phyloP scores from a whole-genome alignment of 2,797 vertebrate species.

The Gephyroberyx darwinii region DNA sequence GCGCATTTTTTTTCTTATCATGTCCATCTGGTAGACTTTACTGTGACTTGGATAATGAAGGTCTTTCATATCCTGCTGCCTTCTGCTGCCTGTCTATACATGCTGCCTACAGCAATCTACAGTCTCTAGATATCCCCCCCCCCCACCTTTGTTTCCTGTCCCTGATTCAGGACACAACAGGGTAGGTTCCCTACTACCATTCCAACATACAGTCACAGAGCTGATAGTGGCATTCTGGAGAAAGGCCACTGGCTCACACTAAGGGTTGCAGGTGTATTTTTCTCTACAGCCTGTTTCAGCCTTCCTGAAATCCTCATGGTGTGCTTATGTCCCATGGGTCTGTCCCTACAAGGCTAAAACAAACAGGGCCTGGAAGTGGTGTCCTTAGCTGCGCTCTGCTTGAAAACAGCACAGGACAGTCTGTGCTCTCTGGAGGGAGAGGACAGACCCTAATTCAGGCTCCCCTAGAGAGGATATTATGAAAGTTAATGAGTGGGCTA shows the following conservation, averaged over 20 bases:
- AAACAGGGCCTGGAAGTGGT: slow-evolving; percentile 65
- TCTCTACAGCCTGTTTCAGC: slow-evolving; percentile 14
- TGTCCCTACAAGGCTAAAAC: slow-evolving; percentile 76
- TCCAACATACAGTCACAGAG: slow-evolving; percentile 28
- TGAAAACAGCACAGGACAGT: slow-evolving; percentile 67
- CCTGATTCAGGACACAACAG: slow-evolving; percentile 47
- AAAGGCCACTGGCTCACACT: slow-evolving; percentile 12
- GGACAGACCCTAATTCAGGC: slow-evolving; percentile 29
- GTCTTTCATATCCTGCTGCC: slow-evolving; percentile 53
- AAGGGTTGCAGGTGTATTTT: slow-evolving; percentile 5
- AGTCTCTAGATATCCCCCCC: slow-evolving; percentile 49
- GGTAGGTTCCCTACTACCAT: slow-evolving; percentile 28
- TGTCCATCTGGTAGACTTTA: slow-evolving; percentile 15
- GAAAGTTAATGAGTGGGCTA: slow-evolving; percentile 61
- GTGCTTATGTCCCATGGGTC: slow-evolving; percentile 45
- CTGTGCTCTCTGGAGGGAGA: slow-evolving; percentile 57
- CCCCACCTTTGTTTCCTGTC: slow-evolving; percentile 9
- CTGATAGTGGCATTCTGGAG: slow-evolving; percentile 12
- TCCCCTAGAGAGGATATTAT: slow-evolving; percentile 59
- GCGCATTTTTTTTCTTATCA: neutral
- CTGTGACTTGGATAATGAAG: slow-evolving; percentile 49
- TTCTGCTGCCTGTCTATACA: slow-evolving; percentile 37
- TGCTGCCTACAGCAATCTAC: slow-evolving; percentile 22
- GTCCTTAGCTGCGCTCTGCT: slow-evolving; percentile 72
- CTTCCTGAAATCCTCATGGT: slow-evolving; percentile 27